Conservation (phyloP, 2,888 invertebrate species). For the Lithophane socia region DNA sequence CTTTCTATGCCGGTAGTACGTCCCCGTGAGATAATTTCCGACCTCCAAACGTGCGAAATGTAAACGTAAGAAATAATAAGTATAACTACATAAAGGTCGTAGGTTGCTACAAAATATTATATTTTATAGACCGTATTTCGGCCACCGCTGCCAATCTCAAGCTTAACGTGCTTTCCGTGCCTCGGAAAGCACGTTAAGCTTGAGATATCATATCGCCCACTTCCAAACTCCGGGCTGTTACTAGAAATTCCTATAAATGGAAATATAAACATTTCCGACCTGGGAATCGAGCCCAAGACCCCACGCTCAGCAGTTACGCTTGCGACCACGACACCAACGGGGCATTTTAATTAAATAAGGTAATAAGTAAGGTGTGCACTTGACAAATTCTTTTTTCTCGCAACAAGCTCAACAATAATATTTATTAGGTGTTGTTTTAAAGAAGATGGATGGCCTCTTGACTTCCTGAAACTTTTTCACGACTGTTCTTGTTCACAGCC, state of each 20-base stretch:
- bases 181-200: too few species aligned
- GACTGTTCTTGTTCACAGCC: background rate
- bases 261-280: too few species aligned
- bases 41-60: background rate
- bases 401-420: slow-evolving; percentile 22
- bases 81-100: background rate
- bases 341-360: slow-evolving; percentile 13
- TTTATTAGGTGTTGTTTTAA: slow-evolving; percentile 50
- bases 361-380: slow-evolving; percentile 14
- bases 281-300: too few species aligned
- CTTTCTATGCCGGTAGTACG: background rate
- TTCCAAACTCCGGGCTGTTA: too few species aligned
- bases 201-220: too few species aligned
- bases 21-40: background rate
- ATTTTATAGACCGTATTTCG: too few species aligned
- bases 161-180: too few species aligned
- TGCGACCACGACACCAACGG: too few species aligned
- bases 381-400: slow-evolving; percentile 23
- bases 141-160: too few species aligned
- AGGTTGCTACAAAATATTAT: background rate
- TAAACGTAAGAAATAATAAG: background rate
- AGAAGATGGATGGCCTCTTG: slow-evolving; percentile 32
- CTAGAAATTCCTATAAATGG: too few species aligned
- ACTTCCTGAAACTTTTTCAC: slow-evolving; percentile 41
- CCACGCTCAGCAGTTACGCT: too few species aligned